Evolutionary conservation across 2,113 vertebrate species (phyloP), one percentile per base, ranked within the genome.

Genomic region (Dinomys branickii): DNA sequence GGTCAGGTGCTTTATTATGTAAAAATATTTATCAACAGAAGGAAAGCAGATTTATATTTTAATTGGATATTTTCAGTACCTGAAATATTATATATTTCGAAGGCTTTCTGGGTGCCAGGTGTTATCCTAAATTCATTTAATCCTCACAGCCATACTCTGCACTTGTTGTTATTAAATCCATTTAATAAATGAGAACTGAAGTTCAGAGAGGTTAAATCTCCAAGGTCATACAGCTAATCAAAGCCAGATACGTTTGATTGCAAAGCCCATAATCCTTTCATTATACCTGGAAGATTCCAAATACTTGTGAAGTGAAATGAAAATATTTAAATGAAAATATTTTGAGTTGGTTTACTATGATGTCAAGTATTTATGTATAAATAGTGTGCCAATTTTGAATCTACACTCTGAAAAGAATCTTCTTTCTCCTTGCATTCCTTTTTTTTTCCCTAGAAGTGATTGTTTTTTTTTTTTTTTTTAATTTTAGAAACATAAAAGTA

Each of bases 121-220:
- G 97, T 71, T 97, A 71, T 67, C 73, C 59, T 94, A 94, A 97
- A 96, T 91, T 97, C 77, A 94, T 87, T 97, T 96, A 97, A 95
- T 92, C 69, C 89, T 93, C 52, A 91, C 38, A 83, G 91, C 56
- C 87, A 83, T 77, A 61, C 47, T 95, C 54, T 56, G 81, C 52
- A 90, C 92, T 97, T 94, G 71, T 78, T 95, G 78, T 97, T 97
- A 97, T 97, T 96, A 97, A 98, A 95, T 96, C 38, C 85, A 96
- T 95, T 92, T 95, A 97, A 97, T 96, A 98, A 97, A 97, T 95
- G 82, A 95, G 95, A 96, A 92, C 82, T 73, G 69, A 96, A 41
- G 92, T 96, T 97, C 90, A 94, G 26, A 94, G 87, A 96, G 92
- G 95, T 95, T 95, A 97, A 97, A 92, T 97, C 96, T 97, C 96